Percentiles rank a stretch among this genome's conserved stretches.
Conservation (phyloP, 2,113 vertebrate genomes). For the Hystrix brachyura region DNA sequence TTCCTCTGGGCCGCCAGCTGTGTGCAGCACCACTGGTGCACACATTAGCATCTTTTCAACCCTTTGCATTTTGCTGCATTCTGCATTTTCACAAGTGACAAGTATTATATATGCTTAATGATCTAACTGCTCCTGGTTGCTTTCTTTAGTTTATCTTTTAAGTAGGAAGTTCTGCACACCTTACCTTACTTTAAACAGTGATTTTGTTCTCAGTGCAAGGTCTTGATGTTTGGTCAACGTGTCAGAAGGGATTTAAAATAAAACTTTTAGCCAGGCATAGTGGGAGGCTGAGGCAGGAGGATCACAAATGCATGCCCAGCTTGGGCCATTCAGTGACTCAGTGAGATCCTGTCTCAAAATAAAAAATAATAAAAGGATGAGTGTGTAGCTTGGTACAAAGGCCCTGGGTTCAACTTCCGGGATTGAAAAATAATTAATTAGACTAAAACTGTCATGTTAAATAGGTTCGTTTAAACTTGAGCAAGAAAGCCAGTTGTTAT, state of each 20-base stretch:
- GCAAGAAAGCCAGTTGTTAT: background rate
- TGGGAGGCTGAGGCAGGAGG: background rate
- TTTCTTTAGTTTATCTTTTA: background rate
- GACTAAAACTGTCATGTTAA: background rate
- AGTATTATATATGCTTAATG: background rate
- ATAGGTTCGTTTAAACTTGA: background rate
- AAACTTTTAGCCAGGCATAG: background rate
- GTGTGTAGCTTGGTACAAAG: background rate
- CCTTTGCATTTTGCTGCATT: background rate
- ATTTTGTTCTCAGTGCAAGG: background rate
- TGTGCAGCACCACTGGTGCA: background rate
- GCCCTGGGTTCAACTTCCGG: background rate
- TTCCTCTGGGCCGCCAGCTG: background rate
- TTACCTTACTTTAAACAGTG: background rate
- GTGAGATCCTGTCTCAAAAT: background rate
- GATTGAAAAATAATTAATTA: background rate
- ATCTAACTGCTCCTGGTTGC: background rate
- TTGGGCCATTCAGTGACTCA: too few relatives aligned
- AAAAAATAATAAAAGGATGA: background rate
- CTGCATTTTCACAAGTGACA: background rate
- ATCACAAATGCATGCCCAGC: background rate
- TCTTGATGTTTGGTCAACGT: background rate
- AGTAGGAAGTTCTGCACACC: background rate
- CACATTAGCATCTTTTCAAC: background rate
- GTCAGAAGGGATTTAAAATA: background rate